Evolutionary conservation across 1,140 invertebrate species (phyloP).

Genomic region (Neoseiulus cucumeris): DNA sequence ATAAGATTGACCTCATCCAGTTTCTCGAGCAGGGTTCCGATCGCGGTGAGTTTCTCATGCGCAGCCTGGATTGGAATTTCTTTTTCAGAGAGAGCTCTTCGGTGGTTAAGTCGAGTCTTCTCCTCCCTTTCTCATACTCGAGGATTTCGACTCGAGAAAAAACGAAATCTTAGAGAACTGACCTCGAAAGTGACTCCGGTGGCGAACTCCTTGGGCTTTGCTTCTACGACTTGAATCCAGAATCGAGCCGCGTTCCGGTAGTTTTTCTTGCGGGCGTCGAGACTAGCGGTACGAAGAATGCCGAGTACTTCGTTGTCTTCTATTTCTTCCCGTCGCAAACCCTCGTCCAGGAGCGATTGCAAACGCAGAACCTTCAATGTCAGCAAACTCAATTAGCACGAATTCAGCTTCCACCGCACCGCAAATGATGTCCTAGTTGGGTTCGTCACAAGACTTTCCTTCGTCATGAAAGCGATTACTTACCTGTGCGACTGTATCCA

Average conservation of each 20-base stretch:
- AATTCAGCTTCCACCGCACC: background rate
- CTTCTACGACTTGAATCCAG: background rate
- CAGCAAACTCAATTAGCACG: background rate
- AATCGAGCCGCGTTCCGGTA: background rate
- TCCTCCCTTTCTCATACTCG: too few species aligned
- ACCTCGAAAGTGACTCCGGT: background rate
- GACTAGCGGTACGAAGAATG: background rate
- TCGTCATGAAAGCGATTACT: too few species aligned
- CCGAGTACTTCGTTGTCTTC: background rate
- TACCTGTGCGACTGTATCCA: too few species aligned
- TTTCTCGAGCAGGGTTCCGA: background rate
- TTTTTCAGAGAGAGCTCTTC: too few species aligned
- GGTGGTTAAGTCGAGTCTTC: too few species aligned
- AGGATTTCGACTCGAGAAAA: too few species aligned
- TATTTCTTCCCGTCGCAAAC: background rate
- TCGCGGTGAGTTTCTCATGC: background rate
- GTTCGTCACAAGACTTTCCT: background rate
- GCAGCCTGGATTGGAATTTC: background rate
- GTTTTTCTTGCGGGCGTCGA: background rate
- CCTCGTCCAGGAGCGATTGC: background rate
- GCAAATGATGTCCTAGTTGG: background rate
- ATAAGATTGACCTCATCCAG: background rate
- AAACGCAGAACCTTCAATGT: background rate
- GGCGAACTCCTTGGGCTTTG: background rate
- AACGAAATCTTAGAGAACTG: background rate